A percentile compares a stretch with the other conserved stretches of the same genome.
Evolutionary conservation across 1,140 invertebrate genomes (phyloP).

Genomic region (Hylaeus anthracinus): DNA sequence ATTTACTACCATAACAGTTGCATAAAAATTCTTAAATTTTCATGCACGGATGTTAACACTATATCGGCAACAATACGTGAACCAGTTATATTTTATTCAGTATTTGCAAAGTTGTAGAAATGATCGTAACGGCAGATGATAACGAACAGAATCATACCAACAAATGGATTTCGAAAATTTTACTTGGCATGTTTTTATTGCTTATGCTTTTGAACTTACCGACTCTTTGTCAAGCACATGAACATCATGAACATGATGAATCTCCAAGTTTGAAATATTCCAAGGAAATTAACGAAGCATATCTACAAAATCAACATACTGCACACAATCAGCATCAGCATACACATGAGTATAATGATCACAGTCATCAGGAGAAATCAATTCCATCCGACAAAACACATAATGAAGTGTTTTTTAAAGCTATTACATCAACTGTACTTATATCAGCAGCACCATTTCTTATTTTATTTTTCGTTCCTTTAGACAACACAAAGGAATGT

Average conservation of each 20-base stretch:
- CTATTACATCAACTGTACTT: conserved; percentile 92
- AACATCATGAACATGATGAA: conserved; percentile 78
- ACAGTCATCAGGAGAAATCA: conserved; percentile 17
- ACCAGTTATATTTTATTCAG: not conserved
- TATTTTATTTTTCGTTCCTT: conserved; percentile 95
- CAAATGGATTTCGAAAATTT: conserved; percentile 47
- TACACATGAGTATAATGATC: conserved; percentile 54
- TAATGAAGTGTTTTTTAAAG: conserved; percentile 88
- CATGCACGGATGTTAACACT: conserved; percentile 42
- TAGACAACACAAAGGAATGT: conserved; percentile 92
- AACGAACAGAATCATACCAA: not conserved
- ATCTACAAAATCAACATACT: conserved; percentile 77
- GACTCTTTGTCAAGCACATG: conserved; percentile 71
- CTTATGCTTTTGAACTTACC: conserved; percentile 79
- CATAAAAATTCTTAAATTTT: not conserved
- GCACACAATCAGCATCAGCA: conserved; percentile 68
- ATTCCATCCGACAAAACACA: conserved; percentile 64
- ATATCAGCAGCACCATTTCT: conserved; percentile 97
- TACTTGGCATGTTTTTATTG: conserved; percentile 55
- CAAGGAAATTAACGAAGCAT: conserved; percentile 85
- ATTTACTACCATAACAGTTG: not conserved
- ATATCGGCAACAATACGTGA: not conserved
- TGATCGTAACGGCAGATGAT: conserved; percentile 16
- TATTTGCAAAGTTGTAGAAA: not conserved
- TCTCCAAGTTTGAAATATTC: conserved; percentile 89